A percentile compares a stretch with the other conserved stretches of the same genome.
Conservation (phyloP, 2,113 vertebrate species). For the Marcusenius ussheri region DNA sequence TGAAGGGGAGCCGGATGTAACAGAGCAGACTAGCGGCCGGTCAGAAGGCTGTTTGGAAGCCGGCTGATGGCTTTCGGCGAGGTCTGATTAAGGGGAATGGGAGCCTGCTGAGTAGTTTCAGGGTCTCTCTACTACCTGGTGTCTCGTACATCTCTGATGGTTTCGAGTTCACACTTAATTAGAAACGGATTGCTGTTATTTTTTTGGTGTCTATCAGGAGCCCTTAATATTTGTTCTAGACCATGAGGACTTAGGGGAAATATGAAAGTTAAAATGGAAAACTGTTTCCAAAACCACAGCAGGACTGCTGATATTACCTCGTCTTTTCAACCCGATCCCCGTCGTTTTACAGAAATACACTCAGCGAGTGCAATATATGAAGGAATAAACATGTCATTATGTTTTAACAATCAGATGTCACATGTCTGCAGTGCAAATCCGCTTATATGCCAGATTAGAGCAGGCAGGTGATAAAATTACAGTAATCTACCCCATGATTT, state of each 20-base stretch:
- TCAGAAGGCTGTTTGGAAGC: conserved; percentile 12
- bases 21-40: neutral
- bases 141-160: neutral
- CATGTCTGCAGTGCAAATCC: conserved; percentile 5
- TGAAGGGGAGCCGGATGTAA: neutral
- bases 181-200: neutral
- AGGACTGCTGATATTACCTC: neutral
- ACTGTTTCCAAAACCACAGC: neutral
- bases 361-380: neutral
- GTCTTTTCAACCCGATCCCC: neutral
- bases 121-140: neutral
- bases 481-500: neutral
- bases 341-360: neutral
- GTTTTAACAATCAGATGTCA: neutral
- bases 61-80: conserved; percentile 14
- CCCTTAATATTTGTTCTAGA: neutral
- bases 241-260: neutral
- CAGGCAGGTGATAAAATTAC: conserved; percentile 3
- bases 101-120: neutral
- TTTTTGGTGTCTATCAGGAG: neutral
- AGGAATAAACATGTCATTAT: neutral
- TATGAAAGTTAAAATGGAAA: neutral
- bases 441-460: neutral
- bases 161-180: neutral
- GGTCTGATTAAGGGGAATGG: conserved; percentile 24